Conservation (phyloP, 2,888 invertebrate species). For the Drosophila anceps region DNA sequence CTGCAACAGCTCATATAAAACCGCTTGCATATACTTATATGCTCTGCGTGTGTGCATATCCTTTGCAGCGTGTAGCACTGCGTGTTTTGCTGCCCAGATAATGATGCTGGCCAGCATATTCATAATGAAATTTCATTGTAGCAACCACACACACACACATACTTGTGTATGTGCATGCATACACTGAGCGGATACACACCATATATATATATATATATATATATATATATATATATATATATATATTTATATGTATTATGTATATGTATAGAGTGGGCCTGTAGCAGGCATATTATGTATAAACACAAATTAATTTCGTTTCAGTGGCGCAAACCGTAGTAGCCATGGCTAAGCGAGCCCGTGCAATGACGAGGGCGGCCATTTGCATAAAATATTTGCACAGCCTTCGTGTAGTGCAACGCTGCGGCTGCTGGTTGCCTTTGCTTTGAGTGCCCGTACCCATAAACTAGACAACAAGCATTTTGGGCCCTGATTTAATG, state of each 20-base stretch:
- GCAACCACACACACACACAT: slow-evolving; percentile 46
- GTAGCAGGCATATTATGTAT: slow-evolving; percentile 78
- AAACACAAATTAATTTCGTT: slow-evolving; percentile 83
- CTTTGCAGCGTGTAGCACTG: slow-evolving; percentile 74
- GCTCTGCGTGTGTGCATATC: slow-evolving; percentile 58
- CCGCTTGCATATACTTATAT: slow-evolving; percentile 66
- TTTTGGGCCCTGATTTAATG: slow-evolving; percentile 69
- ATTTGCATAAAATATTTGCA: slow-evolving; percentile 84
- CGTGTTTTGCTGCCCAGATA: slow-evolving; percentile 79
- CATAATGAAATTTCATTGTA: slow-evolving; percentile 81
- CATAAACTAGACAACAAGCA: slow-evolving; percentile 78
- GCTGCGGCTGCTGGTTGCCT: slow-evolving; percentile 58
- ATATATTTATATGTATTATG: neutral
- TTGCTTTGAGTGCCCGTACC: slow-evolving; percentile 70
- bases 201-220: neutral
- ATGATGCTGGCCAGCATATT: slow-evolving; percentile 80
- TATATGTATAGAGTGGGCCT: slow-evolving; percentile 28
- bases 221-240: neutral
- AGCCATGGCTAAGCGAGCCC: slow-evolving; percentile 69
- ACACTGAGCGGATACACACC: no score
- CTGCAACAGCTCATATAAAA: slow-evolving; percentile 71
- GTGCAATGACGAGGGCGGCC: slow-evolving; percentile 73
- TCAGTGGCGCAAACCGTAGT: slow-evolving; percentile 77
- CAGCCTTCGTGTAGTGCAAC: slow-evolving; percentile 78
- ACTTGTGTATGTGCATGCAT: slow-evolving; percentile 45